phyloP scores from a whole-genome alignment of 2,113 vertebrate genomes.

The Sus scrofa region DNA sequence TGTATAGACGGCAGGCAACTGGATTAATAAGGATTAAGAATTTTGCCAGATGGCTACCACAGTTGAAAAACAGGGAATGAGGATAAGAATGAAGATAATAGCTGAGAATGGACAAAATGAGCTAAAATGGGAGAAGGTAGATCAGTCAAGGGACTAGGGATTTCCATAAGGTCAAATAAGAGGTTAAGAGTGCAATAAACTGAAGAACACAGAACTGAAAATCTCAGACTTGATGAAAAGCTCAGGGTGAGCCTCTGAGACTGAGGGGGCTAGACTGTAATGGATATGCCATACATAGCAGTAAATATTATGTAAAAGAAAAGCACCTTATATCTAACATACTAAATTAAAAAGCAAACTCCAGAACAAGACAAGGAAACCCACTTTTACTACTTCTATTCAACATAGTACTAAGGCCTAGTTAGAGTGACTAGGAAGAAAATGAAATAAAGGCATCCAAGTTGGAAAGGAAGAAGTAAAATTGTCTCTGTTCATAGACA shows the following conservation, averaged over 20 bases:
- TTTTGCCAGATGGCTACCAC: not conserved
- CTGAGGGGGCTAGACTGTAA: not conserved
- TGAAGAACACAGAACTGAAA: not conserved
- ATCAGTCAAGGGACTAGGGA: not conserved
- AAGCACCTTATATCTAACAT: not conserved
- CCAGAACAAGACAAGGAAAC: not conserved
- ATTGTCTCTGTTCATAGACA: not conserved
- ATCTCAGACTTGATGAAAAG: not conserved
- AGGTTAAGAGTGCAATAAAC: not conserved
- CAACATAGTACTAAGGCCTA: not conserved
- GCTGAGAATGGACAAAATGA: not conserved
- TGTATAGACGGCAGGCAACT: not conserved
- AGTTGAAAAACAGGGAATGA: not conserved
- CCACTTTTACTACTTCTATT: not conserved
- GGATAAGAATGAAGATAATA: not conserved
- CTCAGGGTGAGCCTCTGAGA: not conserved
- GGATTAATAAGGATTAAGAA: not conserved
- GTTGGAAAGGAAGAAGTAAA: conserved; percentile 12
- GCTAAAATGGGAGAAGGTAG: not conserved
- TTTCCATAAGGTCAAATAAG: not conserved
- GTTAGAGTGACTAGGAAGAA: not conserved
- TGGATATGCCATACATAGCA: not conserved
- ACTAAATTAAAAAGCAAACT: conserved; percentile 36
- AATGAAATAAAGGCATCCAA: conserved; percentile 29
- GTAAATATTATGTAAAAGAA: not conserved